A percentile compares a stretch with the other conserved stretches of the same genome.
Conservation (phyloP, 2,888 invertebrate genomes). For the Platynereis dumerilii region DNA sequence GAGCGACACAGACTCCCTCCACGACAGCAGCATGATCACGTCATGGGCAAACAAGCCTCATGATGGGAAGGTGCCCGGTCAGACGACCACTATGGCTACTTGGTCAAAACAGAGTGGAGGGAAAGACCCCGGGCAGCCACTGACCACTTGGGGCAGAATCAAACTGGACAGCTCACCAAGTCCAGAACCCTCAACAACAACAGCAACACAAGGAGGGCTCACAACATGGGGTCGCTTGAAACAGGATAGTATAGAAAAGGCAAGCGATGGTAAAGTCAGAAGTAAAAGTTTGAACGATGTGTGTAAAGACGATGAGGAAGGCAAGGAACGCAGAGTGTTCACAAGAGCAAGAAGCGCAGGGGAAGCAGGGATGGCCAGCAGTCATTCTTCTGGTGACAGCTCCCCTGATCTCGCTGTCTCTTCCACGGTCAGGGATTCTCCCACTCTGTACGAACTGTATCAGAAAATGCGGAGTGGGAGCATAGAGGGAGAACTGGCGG, state of each 20-base stretch:
- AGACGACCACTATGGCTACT: background rate
- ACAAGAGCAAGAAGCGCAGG: background rate
- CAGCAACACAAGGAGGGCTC: slow-evolving; percentile 6
- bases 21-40: slow-evolving; percentile 15
- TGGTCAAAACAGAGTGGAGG: slow-evolving; percentile 18
- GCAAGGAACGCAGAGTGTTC: too few species aligned
- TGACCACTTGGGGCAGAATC: slow-evolving; percentile 32
- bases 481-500: background rate
- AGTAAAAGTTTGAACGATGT: slow-evolving; percentile 29
- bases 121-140: slow-evolving; percentile 9
- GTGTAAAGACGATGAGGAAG: background rate
- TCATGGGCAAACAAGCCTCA: slow-evolving; percentile 26
- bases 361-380: background rate
- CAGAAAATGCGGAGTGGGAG: slow-evolving; percentile 22
- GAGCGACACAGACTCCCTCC: slow-evolving; percentile 23
- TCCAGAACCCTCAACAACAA: background rate
- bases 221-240: slow-evolving; percentile 32
- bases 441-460: slow-evolving; percentile 31
- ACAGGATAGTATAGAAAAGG: background rate
- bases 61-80: slow-evolving; percentile 3
- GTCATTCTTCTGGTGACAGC: slow-evolving; percentile 5
- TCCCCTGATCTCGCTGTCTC: background rate
- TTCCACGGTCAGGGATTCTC: slow-evolving; percentile 9
- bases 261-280: slow-evolving; percentile 14
- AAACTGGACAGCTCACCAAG: slow-evolving; percentile 8